Evolutionary conservation across 2,797 vertebrate species (phyloP).

Genomic region (Forpus xanthops): DNA sequence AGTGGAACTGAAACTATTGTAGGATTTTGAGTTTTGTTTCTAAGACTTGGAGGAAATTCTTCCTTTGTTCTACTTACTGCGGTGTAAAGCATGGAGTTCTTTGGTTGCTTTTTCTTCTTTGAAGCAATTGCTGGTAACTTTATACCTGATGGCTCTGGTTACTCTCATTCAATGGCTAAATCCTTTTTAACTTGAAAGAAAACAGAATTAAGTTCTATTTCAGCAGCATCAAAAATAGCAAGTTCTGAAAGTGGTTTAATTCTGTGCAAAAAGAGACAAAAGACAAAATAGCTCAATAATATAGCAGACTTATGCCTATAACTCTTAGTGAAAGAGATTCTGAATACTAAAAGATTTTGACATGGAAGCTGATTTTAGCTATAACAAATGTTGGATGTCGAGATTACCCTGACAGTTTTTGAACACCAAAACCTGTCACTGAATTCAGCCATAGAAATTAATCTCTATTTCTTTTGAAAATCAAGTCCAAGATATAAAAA

Average conservation of each 20-base stretch:
- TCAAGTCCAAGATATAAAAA: background rate
- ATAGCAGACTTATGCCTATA: background rate
- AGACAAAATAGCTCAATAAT: background rate
- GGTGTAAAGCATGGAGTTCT: background rate
- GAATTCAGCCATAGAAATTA: background rate
- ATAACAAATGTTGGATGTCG: background rate
- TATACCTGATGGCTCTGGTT: background rate
- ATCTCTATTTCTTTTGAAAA: background rate
- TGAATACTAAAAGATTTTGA: background rate
- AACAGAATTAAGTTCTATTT: background rate
- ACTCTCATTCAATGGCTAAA: background rate
- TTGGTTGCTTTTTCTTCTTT: background rate
- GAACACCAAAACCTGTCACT: background rate
- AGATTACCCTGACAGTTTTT: background rate
- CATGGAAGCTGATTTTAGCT: background rate
- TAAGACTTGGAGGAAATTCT: background rate
- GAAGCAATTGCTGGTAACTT: background rate
- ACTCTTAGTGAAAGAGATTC: background rate
- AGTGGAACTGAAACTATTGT: background rate
- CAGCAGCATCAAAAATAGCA: background rate
- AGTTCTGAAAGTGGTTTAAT: background rate
- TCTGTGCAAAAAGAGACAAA: background rate
- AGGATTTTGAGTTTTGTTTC: background rate
- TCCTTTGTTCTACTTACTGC: background rate
- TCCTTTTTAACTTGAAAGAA: background rate